Evolutionary conservation across 2,113 vertebrate genomes (phyloP), one percentile per base, ranked within the genome.

Genomic region (Oenanthe oenanthe): DNA sequence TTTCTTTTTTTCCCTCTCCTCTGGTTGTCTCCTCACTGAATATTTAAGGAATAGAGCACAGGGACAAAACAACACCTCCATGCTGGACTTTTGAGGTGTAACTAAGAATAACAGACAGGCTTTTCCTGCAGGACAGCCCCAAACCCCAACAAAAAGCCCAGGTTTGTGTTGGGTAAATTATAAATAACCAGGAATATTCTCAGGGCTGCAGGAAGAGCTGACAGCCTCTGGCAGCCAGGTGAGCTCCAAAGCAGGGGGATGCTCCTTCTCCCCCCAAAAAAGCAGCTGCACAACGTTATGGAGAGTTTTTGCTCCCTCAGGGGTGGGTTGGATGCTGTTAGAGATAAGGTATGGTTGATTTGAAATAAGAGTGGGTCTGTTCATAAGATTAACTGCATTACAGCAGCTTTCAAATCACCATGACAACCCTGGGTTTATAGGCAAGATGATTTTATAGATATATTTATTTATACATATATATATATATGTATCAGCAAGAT

Each of bases 341-440:
- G 54, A 70, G 56, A 21, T 25, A 51, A 88, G 73, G 68, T 42
- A 65, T 15, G 72, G 81, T 16, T 90, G 76, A 62, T 40, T 89
- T 80, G 71, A 94, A 94, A 29, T 56, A 89, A 95, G 63, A 29
- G 63, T 17, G 78, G 83, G 67, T 85, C 88, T 88, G 75, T 91
- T 78, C 63, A 60, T 73, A 42, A 88, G 89, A 95, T 91, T 51
- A 84, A 76, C 85, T 75, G 92, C 93, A 93, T 91, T 94, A 85
- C 38, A 84, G 91, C 70, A 90, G 89, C 61, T 96, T 96, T 90
- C 51, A 86, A 70, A 78, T 93, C 95, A 86, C 88, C 93, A 93
- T 96, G 92, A 89, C 96, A 96, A 92, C 88, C 24, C 34, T 22
- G 75, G 6, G 26, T 62, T 86, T 92, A 76, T n/a, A 85, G 36